Evolutionary conservation across 2,113 vertebrate species (phyloP).

Genomic region (Sciurus niger): DNA sequence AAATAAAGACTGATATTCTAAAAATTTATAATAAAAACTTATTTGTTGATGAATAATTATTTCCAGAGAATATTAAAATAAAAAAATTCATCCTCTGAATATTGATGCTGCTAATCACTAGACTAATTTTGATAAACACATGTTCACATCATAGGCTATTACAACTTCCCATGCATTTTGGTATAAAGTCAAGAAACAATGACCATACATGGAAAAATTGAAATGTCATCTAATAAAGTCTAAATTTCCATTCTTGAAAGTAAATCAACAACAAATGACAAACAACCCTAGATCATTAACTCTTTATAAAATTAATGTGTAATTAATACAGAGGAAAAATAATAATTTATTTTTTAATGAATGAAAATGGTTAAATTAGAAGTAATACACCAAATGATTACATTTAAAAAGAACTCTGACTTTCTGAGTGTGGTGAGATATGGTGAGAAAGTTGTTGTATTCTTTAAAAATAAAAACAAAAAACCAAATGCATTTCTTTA

Average conservation of each 20-base stretch:
- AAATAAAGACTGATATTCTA: neutral
- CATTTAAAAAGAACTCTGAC: constrained; percentile 26
- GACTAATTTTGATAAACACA: neutral
- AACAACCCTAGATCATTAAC: neutral
- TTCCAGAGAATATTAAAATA: neutral
- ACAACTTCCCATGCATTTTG: neutral
- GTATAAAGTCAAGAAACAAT: neutral
- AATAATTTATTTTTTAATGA: neutral
- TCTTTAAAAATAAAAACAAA: constrained; percentile 7
- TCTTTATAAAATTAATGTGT: neutral
- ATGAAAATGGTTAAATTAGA: neutral
- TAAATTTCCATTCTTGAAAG: neutral
- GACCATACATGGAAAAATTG: neutral
- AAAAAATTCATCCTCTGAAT: neutral
- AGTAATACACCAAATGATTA: neutral
- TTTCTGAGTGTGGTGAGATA: neutral
- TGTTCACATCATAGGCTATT: neutral
- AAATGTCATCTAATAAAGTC: neutral
- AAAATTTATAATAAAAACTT: neutral
- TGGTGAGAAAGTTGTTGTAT: neutral
- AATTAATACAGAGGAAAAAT: neutral
- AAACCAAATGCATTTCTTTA: neutral
- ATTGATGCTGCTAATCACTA: neutral
- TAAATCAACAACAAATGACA: neutral
- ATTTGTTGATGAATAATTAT: neutral